Base-by-base conservation (phyloP, 2,888 invertebrate species). In the Eremobia ochroleuca region DNA sequence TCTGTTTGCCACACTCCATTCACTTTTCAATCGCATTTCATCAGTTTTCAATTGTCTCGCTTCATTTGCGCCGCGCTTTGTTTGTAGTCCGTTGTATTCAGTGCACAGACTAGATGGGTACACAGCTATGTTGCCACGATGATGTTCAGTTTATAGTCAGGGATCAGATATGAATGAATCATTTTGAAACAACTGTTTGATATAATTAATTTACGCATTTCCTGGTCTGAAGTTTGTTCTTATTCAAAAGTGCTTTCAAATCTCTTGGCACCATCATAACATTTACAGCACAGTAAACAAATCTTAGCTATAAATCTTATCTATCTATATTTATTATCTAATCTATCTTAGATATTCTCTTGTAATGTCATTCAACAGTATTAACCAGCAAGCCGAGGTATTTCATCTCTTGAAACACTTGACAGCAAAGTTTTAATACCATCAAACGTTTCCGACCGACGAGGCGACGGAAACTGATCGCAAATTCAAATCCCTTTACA, bases 21-120 rank as follows among this genome's bases (percentile, higher is more conserved):
- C 89, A 82, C 73, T 83, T 86, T 88, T 86, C 86, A 88, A 88
- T 90, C 85, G 83, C 73, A 87, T 86, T 87, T 87, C 89, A 91
- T 91, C 90, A 89, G 87, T 85, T 90, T 90, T 85, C 91, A 88
- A 89, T 91, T 87, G 87, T 85, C 81, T 83, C 87, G 83, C 84
- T 91, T 89, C 88, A 89, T 91, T 90, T 90, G 85, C 82, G 83
- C 69, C 87, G 71, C 40, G 74, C 77, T 82, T 82, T 88, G 81
- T 88, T 83, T 81, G 71, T 81, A 75, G 73, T 73, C 76, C 59
- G 74, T 34, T 82, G 71, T 80, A 43, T 85, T 84, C 74, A 80
- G 40, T 68, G 65, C 79, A 55, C 71, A 66, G 66, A 37, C 64
- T 34, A 76, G 64, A 61, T 65, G 0, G 25, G 62, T 65, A 52